A percentile compares a stretch with the other conserved stretches of the same genome.
These are phyloP conservation scores for Xestia ashworthii DNA, from an alignment of 2,888 invertebrate genomes.

Conservation along the genomic window DNA sequence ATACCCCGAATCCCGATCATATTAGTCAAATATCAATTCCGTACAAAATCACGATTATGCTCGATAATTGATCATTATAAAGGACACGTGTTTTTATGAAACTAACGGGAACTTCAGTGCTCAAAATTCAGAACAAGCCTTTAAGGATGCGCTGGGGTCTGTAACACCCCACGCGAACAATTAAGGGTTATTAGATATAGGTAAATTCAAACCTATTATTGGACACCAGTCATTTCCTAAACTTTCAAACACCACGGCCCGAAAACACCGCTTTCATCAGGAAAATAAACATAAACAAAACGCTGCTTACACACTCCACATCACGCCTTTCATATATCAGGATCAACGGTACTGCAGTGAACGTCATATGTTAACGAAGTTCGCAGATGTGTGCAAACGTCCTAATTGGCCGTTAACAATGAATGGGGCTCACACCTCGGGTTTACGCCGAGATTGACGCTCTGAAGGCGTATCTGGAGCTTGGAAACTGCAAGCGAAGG, in stretches of 20 bases:
- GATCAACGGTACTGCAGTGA: slow-evolving; percentile 56
- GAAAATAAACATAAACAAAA: slow-evolving; percentile 31
- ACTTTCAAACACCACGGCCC: background rate
- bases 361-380: slow-evolving; percentile 70
- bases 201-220: too few relatives aligned
- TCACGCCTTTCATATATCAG: slow-evolving; percentile 48
- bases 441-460: slow-evolving; percentile 27
- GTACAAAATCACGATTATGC: too few relatives aligned
- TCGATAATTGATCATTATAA: too few relatives aligned
- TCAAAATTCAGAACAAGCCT: too few relatives aligned
- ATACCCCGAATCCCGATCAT: too few relatives aligned
- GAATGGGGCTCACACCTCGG: slow-evolving; percentile 53
- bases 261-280: background rate
- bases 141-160: too few relatives aligned
- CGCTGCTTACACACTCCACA: background rate
- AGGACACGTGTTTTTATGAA: too few relatives aligned
- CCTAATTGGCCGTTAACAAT: slow-evolving; percentile 81
- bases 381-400: slow-evolving; percentile 76
- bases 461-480: slow-evolving; percentile 33
- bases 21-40: too few relatives aligned
- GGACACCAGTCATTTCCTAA: too few relatives aligned
- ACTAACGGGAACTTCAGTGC: too few relatives aligned
- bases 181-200: too few relatives aligned
- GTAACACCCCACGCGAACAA: too few relatives aligned
- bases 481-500: background rate